Evolutionary conservation across 1,140 invertebrate genomes (phyloP).

Genomic region (Diabrotica undecimpunctata): DNA sequence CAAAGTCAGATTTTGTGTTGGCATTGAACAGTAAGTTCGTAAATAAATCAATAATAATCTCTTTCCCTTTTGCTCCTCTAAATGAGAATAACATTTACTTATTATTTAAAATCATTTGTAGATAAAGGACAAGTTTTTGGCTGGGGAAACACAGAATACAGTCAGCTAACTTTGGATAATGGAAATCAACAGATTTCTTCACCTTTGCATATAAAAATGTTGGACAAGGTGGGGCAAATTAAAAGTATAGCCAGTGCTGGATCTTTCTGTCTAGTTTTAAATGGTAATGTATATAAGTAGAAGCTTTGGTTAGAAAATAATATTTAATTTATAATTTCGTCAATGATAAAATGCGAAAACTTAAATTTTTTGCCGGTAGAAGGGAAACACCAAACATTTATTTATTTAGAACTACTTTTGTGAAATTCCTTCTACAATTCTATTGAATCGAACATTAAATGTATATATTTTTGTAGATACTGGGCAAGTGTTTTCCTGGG

Average conservation of each 20-base stretch:
- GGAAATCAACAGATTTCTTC: constrained; percentile 62
- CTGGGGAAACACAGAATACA: constrained; percentile 96
- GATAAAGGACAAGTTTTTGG: constrained; percentile 92
- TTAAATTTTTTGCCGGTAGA: too few relatives aligned
- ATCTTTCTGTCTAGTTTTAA: constrained; percentile 78
- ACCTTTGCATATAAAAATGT: constrained; percentile 63
- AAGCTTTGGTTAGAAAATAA: too few relatives aligned
- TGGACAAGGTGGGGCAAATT: constrained; percentile 68
- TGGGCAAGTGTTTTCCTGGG: constrained; percentile 88
- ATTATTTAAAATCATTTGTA: constrained; percentile 44
- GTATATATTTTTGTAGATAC: constrained; percentile 54
- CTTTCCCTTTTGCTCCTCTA: constrained; percentile 44
- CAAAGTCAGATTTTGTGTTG: constrained; percentile 80
- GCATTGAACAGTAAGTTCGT: constrained; percentile 73
- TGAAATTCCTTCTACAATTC: too few relatives aligned
- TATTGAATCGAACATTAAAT: too few relatives aligned
- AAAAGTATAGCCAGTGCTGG: constrained; percentile 81
- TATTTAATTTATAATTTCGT: too few relatives aligned
- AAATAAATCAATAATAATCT: background rate
- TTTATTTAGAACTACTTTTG: too few relatives aligned
- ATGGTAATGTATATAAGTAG: constrained; percentile 54
- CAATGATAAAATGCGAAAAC: too few relatives aligned
- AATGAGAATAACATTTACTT: constrained; percentile 57
- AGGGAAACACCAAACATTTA: too few relatives aligned
- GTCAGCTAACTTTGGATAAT: constrained; percentile 62